Evolutionary conservation across 2,113 vertebrate species (phyloP), one percentile per base, ranked within the genome.

Genomic region (Willisornis vidua): DNA sequence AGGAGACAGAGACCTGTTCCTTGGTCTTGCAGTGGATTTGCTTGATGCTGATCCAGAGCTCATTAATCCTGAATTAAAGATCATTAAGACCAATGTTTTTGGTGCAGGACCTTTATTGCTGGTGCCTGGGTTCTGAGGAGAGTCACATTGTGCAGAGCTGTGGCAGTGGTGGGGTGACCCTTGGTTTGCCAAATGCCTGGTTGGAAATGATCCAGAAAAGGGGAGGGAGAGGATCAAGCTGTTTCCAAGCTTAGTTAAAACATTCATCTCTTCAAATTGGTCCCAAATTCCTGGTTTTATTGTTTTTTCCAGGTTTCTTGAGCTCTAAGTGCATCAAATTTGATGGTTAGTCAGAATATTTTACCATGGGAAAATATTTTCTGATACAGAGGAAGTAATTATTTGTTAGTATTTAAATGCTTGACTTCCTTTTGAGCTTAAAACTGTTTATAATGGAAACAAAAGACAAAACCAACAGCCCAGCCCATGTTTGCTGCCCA

Each of bases 41-140:
- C 72, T 87, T 83, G 75, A 13, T 75, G 48, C 73, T 77, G 52
- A 54, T 89, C 93, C 81, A 94, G 86, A 87, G 20, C 73, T 96
- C 48, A 22, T 90, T 93, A 93, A 35, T 61, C 57, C 35, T 78
- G 43, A 81, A 45, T 70, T 61, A 67, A 24, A 59, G 57, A 61
- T 85, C 63, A 17, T 88, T 41, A 71, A 55, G 63, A 35, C 55
- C 26, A 22, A 55, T 76, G 13, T 19, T 88, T 88, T 68, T 76
- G 59, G 45, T 94, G 68, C 63, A 46, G 35, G 57, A 46, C 71
- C 43, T 66, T 90, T 63, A 18, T 84, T 74, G 74, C 46, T 33
- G 74, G 63, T 93, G 77, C 85, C 26, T 0, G 2, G 48, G 39
- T 58, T 80, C 87, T 78, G 51, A 62, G 33, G 9, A 22, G 72